Evolutionary conservation across 1,140 invertebrate species (phyloP), one percentile per base, ranked within the genome.

Genomic region (Schlechtendalia chinensis): DNA sequence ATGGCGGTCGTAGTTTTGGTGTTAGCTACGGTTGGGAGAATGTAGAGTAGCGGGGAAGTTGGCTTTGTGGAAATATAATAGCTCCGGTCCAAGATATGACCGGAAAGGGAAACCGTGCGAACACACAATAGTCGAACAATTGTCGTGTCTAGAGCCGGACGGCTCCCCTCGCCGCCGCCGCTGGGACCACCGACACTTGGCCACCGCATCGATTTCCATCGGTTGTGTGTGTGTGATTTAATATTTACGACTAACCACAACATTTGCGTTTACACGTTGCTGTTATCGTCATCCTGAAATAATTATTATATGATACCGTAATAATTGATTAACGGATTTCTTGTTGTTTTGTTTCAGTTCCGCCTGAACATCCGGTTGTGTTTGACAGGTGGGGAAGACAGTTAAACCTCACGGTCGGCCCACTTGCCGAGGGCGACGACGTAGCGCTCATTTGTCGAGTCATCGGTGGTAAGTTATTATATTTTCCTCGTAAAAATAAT

Each of bases 291-390:
- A 10, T 65, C 19, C 63, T 16, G n/a, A 65, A 39, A 45, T 45
- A 19, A 32, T 63, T 6, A 50, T 50, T 17, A 50, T 47, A 69
- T 16, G 11, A 27, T 17, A 69, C 14, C 14, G 47, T 50, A 24
- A 39, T 65, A 12, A 50, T 69, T 69, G 14, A 71, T 71, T 50
- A 27, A 71, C 47, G 45, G 69, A 19, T 54, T 54, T 72, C 24
- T 82, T 72, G 27, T 83, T 80, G 80, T 84, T 58, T 86, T 86
- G 89, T 86, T 83, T 53, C 89, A 96, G 94, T 96, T 84, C 93
- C 93, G 82, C 94, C 94, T 5, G 93, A 94, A 83, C 90, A 92
- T 84, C 93, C 94, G 47, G 90, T 92, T 80, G 93, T 96, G 84
- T 88, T 94, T 83, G 93, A 95, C 86, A 88, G 90, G 84, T 91